Conservation (phyloP, 2,113 vertebrate species). For the Ailuropoda melanoleuca region DNA sequence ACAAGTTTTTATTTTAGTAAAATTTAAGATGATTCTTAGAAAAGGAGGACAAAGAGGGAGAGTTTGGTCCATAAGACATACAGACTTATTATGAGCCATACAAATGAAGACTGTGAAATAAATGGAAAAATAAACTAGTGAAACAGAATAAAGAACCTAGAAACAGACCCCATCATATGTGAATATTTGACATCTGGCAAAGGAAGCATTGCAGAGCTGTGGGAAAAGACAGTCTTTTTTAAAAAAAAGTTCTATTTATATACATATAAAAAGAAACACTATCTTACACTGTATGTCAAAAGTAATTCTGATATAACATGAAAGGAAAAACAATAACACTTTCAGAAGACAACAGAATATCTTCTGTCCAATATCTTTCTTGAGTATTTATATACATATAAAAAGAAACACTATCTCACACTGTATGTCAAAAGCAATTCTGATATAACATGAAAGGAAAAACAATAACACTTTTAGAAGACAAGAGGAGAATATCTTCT, state of each 20-base stretch:
- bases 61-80: neutral
- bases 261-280: neutral
- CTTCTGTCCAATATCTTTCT: neutral
- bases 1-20: constrained; percentile 20
- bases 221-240: neutral
- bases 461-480: neutral
- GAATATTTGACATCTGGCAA: neutral
- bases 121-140: neutral
- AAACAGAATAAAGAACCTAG: neutral
- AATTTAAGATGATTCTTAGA: neutral
- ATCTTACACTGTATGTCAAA: neutral
- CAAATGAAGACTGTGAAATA: neutral
- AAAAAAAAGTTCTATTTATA: neutral
- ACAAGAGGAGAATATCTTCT: neutral
- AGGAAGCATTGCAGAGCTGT: neutral
- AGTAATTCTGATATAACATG: neutral
- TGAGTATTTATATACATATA: too few relatives aligned
- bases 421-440: neutral
- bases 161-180: neutral
- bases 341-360: neutral
- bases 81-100: neutral
- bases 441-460: constrained; percentile 27
- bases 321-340: constrained; percentile 16
- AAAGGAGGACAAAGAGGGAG: neutral
- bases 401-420: neutral